These are phyloP conservation scores for Blera fallax DNA, from an alignment of 2,888 invertebrate species.

Conservation along the genomic window DNA sequence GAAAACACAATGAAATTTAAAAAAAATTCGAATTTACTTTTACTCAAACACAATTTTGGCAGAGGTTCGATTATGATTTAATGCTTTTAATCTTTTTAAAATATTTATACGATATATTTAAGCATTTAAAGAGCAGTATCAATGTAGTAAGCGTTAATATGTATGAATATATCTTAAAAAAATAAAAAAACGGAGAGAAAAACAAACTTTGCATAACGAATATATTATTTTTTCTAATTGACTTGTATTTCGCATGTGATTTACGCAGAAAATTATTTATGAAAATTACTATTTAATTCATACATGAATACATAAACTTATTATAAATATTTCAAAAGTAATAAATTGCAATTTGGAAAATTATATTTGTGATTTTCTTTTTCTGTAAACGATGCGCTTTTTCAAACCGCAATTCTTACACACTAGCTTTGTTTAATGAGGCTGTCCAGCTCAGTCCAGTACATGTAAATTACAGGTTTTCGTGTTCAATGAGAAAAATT, in stretches of 20 bases:
- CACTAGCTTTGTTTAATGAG: no score
- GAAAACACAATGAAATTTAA: constrained; percentile 1
- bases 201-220: constrained; percentile 20
- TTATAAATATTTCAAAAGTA: constrained; percentile 53
- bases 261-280: not conserved
- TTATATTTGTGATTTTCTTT: not conserved
- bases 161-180: not conserved
- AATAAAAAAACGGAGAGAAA: not conserved
- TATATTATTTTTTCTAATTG: constrained; percentile 51
- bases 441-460: no score
- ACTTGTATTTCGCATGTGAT: constrained; percentile 58
- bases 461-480: no score
- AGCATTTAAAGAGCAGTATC: constrained; percentile 5
- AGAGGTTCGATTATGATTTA: not conserved
- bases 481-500: no score
- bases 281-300: constrained; percentile 26
- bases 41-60: constrained; percentile 6
- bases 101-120: constrained; percentile 7
- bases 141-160: constrained; percentile 16
- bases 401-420: no score
- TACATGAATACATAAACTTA: constrained; percentile 36
- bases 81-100: constrained; percentile 22
- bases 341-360: constrained; percentile 57
- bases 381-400: not conserved
- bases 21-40: constrained; percentile 38